Conservation (phyloP, 2,797 vertebrate genomes). For the Dendrocincla fuliginosa region DNA sequence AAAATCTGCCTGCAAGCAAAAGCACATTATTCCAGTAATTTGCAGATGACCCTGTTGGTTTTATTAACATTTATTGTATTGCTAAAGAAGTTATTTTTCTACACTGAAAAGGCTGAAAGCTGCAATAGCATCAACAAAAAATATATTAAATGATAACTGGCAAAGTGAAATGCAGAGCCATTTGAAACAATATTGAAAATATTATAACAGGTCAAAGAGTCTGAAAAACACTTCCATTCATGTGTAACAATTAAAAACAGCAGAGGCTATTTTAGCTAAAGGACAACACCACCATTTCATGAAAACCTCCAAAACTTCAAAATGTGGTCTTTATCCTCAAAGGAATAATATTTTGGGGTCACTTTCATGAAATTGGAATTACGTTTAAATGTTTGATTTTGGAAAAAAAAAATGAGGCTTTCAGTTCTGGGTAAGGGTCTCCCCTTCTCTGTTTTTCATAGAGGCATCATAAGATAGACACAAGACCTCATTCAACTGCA, state of each 20-base stretch:
- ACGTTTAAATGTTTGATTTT: neutral
- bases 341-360: neutral
- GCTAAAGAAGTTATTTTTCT: neutral
- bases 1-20: conserved; percentile 59
- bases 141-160: neutral
- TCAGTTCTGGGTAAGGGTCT: neutral
- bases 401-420: neutral
- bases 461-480: neutral
- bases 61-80: neutral
- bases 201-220: neutral
- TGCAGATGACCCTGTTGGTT: conserved; percentile 36
- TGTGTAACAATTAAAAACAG: neutral
- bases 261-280: neutral
- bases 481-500: neutral
- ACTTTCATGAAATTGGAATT: neutral
- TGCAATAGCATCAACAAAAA: neutral
- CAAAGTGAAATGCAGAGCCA: neutral
- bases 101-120: neutral
- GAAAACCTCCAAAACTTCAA: neutral
- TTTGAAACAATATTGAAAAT: neutral
- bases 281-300: neutral
- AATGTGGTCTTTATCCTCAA: neutral
- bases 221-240: neutral
- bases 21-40: conserved; percentile 35
- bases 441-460: neutral